These are phyloP conservation scores for Telmatochromis brichardi DNA, from an alignment of 2,113 vertebrate genomes.

Conservation along the genomic window DNA sequence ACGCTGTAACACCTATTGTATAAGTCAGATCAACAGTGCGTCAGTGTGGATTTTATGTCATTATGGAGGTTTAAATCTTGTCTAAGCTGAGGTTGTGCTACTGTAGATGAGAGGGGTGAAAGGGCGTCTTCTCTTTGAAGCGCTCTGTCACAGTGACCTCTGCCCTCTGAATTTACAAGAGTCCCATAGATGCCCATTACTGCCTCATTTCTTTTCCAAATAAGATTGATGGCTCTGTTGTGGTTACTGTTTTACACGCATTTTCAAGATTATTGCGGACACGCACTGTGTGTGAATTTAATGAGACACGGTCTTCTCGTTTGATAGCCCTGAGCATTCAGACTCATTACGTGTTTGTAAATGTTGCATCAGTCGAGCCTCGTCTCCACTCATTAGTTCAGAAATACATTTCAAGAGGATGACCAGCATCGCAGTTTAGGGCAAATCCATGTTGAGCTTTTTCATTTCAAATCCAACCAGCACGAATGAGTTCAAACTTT, in stretches of 20 bases:
- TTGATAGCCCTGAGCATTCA: background rate
- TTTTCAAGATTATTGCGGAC: background rate
- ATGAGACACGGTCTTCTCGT: background rate
- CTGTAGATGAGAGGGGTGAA: background rate
- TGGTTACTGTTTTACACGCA: background rate
- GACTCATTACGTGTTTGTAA: background rate
- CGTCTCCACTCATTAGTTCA: background rate
- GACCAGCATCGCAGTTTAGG: background rate
- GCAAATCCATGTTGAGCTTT: background rate
- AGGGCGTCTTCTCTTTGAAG: background rate
- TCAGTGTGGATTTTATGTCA: background rate
- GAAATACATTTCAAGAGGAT: background rate
- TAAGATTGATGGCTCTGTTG: conserved; percentile 14
- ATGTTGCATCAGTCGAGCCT: background rate
- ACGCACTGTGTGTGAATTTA: background rate
- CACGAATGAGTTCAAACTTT: background rate
- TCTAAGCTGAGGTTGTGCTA: background rate
- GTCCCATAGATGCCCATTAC: background rate
- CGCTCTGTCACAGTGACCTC: conserved; percentile 1
- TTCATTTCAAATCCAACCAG: conserved; percentile 1
- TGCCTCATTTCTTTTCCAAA: background rate
- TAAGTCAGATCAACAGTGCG: background rate
- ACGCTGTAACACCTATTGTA: background rate
- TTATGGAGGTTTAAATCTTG: background rate
- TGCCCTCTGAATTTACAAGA: conserved; percentile 4